Percentiles rank a stretch among this genome's conserved stretches.
phyloP scores from a whole-genome alignment of 2,888 invertebrate genomes.

The Chloromyia formosa region DNA sequence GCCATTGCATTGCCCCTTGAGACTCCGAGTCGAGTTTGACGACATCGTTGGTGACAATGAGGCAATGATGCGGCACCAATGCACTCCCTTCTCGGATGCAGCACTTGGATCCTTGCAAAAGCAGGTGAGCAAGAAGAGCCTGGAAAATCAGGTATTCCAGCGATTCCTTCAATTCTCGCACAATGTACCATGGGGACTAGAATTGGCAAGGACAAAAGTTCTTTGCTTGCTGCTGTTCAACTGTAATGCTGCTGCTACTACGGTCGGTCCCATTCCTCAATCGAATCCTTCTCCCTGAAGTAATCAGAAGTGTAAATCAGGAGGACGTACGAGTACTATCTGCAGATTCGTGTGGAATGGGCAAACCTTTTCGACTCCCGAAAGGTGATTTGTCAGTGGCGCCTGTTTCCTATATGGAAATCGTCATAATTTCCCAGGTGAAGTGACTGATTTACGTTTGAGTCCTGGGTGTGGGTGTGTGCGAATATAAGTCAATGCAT shows the following conservation, averaged over 20 bases:
- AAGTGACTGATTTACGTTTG: slow-evolving; percentile 30
- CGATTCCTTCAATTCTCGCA: neutral
- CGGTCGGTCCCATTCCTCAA: too few species aligned
- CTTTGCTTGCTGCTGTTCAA: neutral
- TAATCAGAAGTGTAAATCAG: slow-evolving; percentile 35
- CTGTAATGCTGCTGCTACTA: neutral
- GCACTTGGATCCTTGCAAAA: neutral
- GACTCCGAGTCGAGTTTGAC: neutral
- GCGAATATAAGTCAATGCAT: neutral
- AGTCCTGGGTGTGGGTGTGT: neutral
- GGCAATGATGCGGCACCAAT: neutral
- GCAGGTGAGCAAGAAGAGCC: neutral
- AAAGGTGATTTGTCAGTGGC: slow-evolving; percentile 6
- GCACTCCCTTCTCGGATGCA: too few species aligned
- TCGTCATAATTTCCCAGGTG: slow-evolving; percentile 40
- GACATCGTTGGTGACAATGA: neutral
- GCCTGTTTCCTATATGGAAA: slow-evolving; percentile 40
- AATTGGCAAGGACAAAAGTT: neutral
- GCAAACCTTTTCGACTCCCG: neutral
- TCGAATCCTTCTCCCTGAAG: slow-evolving; percentile 13
- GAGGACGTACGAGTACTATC: too few species aligned
- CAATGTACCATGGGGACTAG: neutral
- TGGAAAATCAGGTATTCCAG: neutral
- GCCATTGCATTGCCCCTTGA: neutral
- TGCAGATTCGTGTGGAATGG: neutral